Percentiles rank a stretch among this genome's conserved stretches.
Conservation (phyloP, 2,113 vertebrate genomes). For the Lethenteron camtschaticum region DNA sequence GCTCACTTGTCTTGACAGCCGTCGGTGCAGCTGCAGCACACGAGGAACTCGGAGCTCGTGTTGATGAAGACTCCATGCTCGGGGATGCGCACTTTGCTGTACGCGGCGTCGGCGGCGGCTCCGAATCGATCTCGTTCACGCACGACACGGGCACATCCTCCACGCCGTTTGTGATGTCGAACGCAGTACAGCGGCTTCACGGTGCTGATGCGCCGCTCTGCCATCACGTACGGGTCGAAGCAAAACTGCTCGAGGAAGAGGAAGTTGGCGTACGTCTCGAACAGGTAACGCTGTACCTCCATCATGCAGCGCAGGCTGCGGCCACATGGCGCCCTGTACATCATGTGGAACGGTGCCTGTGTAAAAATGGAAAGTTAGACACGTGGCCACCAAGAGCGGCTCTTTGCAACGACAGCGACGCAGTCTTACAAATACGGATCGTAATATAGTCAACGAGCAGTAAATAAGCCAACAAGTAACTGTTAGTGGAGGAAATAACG, state of each 20-base stretch:
- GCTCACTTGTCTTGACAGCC: slow-evolving; percentile 85
- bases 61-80: slow-evolving; percentile 85
- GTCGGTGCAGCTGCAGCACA: slow-evolving; percentile 79
- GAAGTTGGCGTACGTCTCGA: slow-evolving; percentile 65
- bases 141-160: slow-evolving; percentile 85
- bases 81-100: slow-evolving; percentile 84
- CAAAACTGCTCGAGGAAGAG: slow-evolving; percentile 96
- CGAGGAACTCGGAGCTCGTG: slow-evolving; percentile 60
- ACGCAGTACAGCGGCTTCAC: slow-evolving; percentile 80
- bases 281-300: slow-evolving; percentile 84
- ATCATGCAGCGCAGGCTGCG: slow-evolving; percentile 68
- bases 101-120: slow-evolving; percentile 59
- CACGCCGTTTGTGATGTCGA: slow-evolving; percentile 57
- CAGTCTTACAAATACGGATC: too few relatives aligned
- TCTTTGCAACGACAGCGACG: too few relatives aligned
- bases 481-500: too few relatives aligned
- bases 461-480: too few relatives aligned
- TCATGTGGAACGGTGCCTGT: slow-evolving; percentile 73
- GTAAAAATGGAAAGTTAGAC: not conserved
- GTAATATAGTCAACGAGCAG: too few relatives aligned
- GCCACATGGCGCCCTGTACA: slow-evolving; percentile 82
- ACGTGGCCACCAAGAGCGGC: not conserved
- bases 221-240: slow-evolving; percentile 78
- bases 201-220: slow-evolving; percentile 74
- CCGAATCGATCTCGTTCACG: slow-evolving; percentile 82